Conservation (phyloP, 2,888 invertebrate genomes). For the Lymantria monacha region DNA sequence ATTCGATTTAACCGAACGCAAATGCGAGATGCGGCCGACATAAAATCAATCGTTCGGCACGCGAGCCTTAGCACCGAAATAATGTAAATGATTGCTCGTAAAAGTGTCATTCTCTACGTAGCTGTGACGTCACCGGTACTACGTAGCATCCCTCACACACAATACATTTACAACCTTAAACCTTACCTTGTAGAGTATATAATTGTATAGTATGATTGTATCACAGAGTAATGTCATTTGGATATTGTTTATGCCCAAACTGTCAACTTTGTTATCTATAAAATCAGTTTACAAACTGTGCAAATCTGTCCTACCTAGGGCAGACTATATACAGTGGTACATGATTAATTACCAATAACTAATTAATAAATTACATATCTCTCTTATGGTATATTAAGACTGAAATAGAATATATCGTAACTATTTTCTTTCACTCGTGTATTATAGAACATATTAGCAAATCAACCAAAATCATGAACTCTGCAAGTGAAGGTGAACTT, state of each 20-base stretch:
- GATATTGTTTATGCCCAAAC: constrained; percentile 61
- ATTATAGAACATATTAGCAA: no score
- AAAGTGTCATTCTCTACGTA: constrained; percentile 80
- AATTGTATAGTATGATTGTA: constrained; percentile 27
- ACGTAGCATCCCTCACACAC: constrained; percentile 36
- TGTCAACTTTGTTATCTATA: constrained; percentile 68
- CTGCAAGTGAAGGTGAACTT: no score
- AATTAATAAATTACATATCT: no score
- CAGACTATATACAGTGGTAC: no score
- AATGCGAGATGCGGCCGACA: constrained; percentile 77
- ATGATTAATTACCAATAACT: no score
- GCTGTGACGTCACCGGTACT: constrained; percentile 69
- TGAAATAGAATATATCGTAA: no score
- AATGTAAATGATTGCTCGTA: constrained; percentile 81
- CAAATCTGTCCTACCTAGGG: no score
- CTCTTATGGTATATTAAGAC: no score
- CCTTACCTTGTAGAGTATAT: constrained; percentile 31
- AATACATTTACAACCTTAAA: constrained; percentile 43
- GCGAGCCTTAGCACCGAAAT: constrained; percentile 78
- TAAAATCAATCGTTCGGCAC: constrained; percentile 80
- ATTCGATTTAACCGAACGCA: constrained; percentile 76
- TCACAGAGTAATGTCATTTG: constrained; percentile 46
- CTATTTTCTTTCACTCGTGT: no score
- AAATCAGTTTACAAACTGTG: constrained; percentile 60
- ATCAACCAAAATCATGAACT: no score